These are phyloP conservation scores for Epirrita christyi DNA, from an alignment of 2,888 invertebrate species.

Conservation along the genomic window DNA sequence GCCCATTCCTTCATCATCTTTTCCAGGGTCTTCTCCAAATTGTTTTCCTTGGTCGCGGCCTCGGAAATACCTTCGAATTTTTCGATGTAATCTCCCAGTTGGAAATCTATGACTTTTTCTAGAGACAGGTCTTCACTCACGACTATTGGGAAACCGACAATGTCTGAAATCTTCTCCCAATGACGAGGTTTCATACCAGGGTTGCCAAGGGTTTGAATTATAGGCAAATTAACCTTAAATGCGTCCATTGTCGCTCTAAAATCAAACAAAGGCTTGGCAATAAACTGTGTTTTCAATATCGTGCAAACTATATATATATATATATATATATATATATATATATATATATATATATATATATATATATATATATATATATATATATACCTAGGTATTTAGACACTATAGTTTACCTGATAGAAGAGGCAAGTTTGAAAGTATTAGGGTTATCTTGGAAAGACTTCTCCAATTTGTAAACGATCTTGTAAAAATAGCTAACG, in stretches of 20 bases:
- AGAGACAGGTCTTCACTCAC: slow-evolving; percentile 93
- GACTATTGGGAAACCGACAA: slow-evolving; percentile 96
- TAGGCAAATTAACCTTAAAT: slow-evolving; percentile 94
- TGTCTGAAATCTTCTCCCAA: slow-evolving; percentile 97
- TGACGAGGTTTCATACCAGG: slow-evolving; percentile 96
- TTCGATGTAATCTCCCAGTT: slow-evolving; percentile 93
- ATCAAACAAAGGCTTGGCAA: slow-evolving; percentile 12
- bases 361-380: too few species aligned
- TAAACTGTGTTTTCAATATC: too few species aligned
- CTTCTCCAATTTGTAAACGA: slow-evolving; percentile 95
- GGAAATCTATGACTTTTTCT: slow-evolving; percentile 94
- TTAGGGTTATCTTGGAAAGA: slow-evolving; percentile 91
- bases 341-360: too few species aligned
- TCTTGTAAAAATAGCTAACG: slow-evolving; percentile 87
- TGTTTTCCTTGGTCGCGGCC: slow-evolving; percentile 97
- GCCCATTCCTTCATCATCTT: slow-evolving; percentile 98
- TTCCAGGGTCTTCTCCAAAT: slow-evolving; percentile 93
- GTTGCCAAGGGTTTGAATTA: slow-evolving; percentile 97
- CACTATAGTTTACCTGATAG: slow-evolving; percentile 68
- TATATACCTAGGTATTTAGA: too few species aligned
- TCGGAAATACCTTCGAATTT: slow-evolving; percentile 97
- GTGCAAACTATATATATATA: too few species aligned
- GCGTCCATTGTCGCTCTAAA: slow-evolving; percentile 90
- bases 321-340: too few species aligned
- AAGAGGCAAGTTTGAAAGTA: slow-evolving; percentile 88